A percentile compares a stretch with the other conserved stretches of the same genome.
Evolutionary conservation across 1,140 invertebrate species (phyloP).

Genomic region (Mylabris phalerata): DNA sequence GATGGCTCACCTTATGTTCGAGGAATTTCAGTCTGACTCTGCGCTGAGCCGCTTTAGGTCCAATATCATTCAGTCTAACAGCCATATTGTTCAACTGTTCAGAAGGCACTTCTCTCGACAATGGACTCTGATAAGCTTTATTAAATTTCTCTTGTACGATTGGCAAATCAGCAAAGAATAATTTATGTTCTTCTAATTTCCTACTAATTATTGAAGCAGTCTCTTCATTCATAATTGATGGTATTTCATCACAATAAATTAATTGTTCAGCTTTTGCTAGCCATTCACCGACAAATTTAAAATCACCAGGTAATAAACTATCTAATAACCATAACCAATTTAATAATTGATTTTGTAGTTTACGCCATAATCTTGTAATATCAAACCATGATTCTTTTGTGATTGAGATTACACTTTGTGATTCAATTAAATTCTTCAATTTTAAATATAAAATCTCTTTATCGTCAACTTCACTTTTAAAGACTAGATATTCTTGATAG

Average conservation of each 20-base stretch:
- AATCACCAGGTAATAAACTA: slow-evolving; percentile 71
- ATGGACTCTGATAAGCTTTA: slow-evolving; percentile 52
- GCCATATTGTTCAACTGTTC: slow-evolving; percentile 78
- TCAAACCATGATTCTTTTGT: slow-evolving; percentile 73
- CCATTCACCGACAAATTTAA: slow-evolving; percentile 83
- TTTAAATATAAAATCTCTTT: slow-evolving; percentile 63
- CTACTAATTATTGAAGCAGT: slow-evolving; percentile 78
- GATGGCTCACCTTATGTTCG: slow-evolving; percentile 65
- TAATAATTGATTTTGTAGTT: slow-evolving; percentile 67
- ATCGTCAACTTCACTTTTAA: slow-evolving; percentile 63
- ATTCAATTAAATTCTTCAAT: slow-evolving; percentile 66
- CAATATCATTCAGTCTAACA: slow-evolving; percentile 63
- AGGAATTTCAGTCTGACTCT: slow-evolving; percentile 79
- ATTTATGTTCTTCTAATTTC: slow-evolving; percentile 83
- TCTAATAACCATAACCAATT: slow-evolving; percentile 84
- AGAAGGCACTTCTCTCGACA: slow-evolving; percentile 58
- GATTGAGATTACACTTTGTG: slow-evolving; percentile 69
- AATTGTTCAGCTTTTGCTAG: slow-evolving; percentile 78
- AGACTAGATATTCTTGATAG: slow-evolving; percentile 62
- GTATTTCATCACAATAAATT: slow-evolving; percentile 74
- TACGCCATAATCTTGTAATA: slow-evolving; percentile 68
- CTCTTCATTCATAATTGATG: slow-evolving; percentile 74
- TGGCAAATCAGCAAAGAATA: slow-evolving; percentile 79
- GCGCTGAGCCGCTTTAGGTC: slow-evolving; percentile 63
- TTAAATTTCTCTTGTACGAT: slow-evolving; percentile 70